Evolutionary conservation across 2,797 vertebrate species (phyloP).

Genomic region (Rhinichthys osculus): DNA sequence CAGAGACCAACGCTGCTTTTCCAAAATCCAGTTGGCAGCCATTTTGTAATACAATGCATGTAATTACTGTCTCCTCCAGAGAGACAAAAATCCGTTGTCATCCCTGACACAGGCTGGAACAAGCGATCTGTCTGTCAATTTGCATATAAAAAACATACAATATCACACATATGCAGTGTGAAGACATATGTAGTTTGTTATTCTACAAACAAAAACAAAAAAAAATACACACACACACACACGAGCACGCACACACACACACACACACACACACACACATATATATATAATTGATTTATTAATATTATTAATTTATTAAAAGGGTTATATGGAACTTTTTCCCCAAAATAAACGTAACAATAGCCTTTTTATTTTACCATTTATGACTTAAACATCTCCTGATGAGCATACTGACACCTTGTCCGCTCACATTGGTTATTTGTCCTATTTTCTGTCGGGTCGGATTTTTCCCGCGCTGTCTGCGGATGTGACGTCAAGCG

Average conservation of each 20-base stretch:
- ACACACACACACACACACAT: fast-evolving
- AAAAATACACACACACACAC: neutral
- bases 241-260: neutral
- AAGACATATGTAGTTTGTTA: neutral
- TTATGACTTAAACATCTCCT: no score
- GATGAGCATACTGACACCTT: no score
- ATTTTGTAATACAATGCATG: conserved; percentile 28
- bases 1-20: conserved; percentile 1
- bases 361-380: no score
- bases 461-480: no score
- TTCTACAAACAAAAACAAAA: neutral
- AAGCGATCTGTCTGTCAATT: conserved; percentile 4
- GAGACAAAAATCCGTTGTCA: conserved; percentile 20
- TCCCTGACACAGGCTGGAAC: conserved; percentile 7
- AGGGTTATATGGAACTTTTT: no score
- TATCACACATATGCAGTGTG: neutral
- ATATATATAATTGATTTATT: no score
- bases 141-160: neutral
- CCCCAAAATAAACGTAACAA: no score
- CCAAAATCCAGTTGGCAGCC: conserved; percentile 43
- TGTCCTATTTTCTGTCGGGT: no score
- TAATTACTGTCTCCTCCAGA: conserved; percentile 33
- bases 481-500: no score
- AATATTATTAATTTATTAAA: neutral
- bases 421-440: no score